These are phyloP conservation scores for Sylvia atricapilla DNA, from an alignment of 2,113 vertebrate species.

Conservation along the genomic window DNA sequence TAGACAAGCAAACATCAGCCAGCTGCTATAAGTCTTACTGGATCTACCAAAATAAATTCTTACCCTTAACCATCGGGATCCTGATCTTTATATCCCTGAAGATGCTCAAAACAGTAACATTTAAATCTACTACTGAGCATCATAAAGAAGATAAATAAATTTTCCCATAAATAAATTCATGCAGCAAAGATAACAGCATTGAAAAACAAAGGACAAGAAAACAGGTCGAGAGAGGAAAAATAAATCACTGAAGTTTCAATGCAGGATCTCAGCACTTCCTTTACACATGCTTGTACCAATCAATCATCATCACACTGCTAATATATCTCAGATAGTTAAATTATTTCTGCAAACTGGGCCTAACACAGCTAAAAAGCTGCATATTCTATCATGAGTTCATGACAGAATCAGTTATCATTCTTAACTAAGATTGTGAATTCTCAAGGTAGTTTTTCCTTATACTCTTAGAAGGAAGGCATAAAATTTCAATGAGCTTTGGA, in stretches of 20 bases:
- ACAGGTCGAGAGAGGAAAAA: background rate
- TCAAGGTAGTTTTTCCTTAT: background rate
- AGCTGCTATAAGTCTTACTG: accelerated
- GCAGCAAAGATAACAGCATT: background rate
- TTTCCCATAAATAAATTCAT: background rate
- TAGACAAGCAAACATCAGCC: background rate
- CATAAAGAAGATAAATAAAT: background rate
- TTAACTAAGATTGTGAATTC: background rate
- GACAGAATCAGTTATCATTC: background rate
- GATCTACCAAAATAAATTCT: background rate
- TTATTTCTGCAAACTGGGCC: background rate
- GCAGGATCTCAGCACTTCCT: background rate
- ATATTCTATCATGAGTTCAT: background rate
- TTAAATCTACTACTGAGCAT: background rate
- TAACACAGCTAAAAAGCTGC: background rate
- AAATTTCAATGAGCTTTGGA: background rate
- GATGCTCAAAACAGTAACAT: background rate
- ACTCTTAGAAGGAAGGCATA: background rate
- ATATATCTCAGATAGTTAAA: background rate
- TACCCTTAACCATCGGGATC: background rate
- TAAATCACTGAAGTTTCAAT: background rate
- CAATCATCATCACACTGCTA: background rate
- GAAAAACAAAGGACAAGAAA: background rate
- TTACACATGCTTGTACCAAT: background rate
- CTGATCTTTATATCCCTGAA: background rate